These are phyloP conservation scores for Creontiades dilutus DNA, from an alignment of 2,888 invertebrate genomes.

Conservation along the genomic window DNA sequence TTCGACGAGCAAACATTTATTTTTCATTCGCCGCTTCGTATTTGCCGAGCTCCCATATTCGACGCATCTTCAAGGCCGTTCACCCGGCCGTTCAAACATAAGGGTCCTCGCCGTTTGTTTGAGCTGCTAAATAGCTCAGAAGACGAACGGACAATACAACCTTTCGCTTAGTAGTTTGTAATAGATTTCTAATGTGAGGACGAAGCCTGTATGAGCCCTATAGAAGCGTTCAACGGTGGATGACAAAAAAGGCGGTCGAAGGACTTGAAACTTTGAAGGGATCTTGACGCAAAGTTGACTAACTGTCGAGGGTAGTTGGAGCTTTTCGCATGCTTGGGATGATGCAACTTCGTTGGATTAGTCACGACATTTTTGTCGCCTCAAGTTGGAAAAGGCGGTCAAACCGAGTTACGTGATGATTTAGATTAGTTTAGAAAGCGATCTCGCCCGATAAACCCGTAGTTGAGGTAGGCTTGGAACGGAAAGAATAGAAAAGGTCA, in stretches of 20 bases:
- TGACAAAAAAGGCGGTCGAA: not conserved
- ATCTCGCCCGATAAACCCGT: not conserved
- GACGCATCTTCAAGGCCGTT: not conserved
- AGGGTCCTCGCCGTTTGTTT: not conserved
- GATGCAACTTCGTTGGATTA: slow-evolving; percentile 24
- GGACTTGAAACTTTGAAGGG: not conserved
- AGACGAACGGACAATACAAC: not conserved
- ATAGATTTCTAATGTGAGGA: not conserved
- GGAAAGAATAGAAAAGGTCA: not conserved
- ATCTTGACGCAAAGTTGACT: not conserved
- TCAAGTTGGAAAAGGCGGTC: slow-evolving; percentile 17
- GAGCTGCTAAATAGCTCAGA: slow-evolving; percentile 20
- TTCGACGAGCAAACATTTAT: not conserved
- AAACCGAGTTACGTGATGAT: slow-evolving; percentile 9
- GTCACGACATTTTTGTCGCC: slow-evolving; percentile 56
- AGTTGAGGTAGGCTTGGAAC: not conserved
- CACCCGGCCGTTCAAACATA: slow-evolving; percentile 3
- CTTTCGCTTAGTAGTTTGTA: not conserved
- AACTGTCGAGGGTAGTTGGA: slow-evolving; percentile 40
- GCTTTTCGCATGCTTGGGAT: slow-evolving; percentile 40
- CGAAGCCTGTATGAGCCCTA: not conserved
- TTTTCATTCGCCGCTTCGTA: not conserved
- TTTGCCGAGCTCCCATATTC: slow-evolving; percentile 30
- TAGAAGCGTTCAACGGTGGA: not conserved
- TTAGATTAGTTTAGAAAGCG: slow-evolving; percentile 4